Conservation (phyloP, 2,797 vertebrate species). For the Strix occidentalis region DNA sequence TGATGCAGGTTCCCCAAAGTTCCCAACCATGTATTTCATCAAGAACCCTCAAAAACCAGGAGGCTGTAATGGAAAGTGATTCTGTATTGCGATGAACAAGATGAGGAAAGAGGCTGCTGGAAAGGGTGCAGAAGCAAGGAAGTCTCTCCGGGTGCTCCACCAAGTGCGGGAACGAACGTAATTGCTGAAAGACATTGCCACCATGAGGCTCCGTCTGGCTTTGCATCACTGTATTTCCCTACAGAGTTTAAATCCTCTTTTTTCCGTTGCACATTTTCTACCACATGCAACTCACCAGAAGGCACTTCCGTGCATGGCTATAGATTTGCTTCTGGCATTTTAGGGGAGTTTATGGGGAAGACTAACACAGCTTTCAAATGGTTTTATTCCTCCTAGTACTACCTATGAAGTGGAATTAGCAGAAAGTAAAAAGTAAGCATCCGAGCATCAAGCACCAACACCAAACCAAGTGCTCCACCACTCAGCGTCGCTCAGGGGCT, state of each 20-base stretch:
- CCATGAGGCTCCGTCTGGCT: neutral
- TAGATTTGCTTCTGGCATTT: neutral
- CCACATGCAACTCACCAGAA: neutral
- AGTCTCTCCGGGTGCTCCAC: neutral
- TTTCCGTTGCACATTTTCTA: neutral
- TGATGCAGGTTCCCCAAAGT: neutral
- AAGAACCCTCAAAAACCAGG: neutral
- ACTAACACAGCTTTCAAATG: accelerated
- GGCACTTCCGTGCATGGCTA: neutral
- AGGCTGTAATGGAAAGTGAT: neutral
- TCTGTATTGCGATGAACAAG: neutral
- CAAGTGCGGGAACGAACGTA: neutral
- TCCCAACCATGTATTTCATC: accelerated
- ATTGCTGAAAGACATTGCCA: neutral
- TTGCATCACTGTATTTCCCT: neutral
- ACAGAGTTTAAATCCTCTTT: neutral
- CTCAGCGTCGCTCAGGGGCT: neutral
- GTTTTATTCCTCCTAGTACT: neutral
- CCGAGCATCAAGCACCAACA: accelerated
- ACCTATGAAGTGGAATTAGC: neutral
- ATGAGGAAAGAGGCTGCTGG: neutral
- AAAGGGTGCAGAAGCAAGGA: neutral
- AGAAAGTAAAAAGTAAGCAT: neutral
- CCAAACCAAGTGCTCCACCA: accelerated
- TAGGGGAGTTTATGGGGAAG: neutral